These are phyloP conservation scores for Andricus curvator DNA, from an alignment of 2,888 invertebrate species.

Conservation along the genomic window DNA sequence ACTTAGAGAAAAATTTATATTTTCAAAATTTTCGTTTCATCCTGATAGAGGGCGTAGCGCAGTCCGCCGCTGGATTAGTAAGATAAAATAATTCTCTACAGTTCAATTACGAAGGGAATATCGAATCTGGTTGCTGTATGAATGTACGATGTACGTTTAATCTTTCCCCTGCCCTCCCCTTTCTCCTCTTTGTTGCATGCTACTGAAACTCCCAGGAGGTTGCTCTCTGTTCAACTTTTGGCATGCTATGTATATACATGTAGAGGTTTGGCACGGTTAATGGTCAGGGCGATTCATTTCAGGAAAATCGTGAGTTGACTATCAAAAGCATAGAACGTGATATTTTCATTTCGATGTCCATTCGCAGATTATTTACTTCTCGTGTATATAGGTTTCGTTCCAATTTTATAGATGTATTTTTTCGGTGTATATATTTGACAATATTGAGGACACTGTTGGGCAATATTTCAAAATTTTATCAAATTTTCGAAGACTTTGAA, in stretches of 20 bases:
- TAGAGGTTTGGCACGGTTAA: conserved; percentile 31
- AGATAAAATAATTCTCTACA: conserved; percentile 26
- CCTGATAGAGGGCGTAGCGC: too few species aligned
- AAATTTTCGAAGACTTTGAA: too few species aligned
- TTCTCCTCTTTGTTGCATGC: conserved; percentile 59
- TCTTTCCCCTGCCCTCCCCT: conserved; percentile 49
- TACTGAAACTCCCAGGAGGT: conserved; percentile 61
- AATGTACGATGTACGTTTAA: conserved; percentile 67
- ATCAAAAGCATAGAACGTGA: conserved; percentile 10
- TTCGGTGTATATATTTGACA: neutral
- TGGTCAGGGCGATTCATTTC: conserved; percentile 15
- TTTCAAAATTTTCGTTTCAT: too few species aligned
- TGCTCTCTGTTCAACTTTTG: conserved; percentile 42
- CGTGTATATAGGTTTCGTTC: neutral
- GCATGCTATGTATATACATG: conserved; percentile 7
- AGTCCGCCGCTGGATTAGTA: neutral
- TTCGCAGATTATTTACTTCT: neutral
- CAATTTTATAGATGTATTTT: neutral
- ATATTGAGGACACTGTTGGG: too few species aligned
- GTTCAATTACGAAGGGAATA: conserved; percentile 59
- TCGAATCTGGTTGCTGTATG: conserved; percentile 62
- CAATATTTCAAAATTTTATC: too few species aligned
- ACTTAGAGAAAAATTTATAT: too few species aligned
- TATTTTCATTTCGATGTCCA: neutral
- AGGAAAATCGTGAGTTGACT: conserved; percentile 27